These are phyloP conservation scores for Tetranychus truncatus DNA, from an alignment of 2,888 invertebrate species.

Conservation along the genomic window DNA sequence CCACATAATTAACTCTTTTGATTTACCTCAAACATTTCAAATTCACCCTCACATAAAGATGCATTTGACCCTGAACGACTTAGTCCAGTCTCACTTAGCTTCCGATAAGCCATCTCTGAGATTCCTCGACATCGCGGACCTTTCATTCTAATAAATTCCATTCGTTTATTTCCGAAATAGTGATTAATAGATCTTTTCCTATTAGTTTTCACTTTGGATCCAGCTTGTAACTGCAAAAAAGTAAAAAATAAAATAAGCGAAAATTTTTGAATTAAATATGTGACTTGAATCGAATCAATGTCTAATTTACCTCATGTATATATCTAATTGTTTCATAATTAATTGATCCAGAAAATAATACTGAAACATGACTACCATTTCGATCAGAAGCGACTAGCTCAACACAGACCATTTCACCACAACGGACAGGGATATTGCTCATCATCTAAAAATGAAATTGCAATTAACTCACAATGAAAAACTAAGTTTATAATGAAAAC, in stretches of 20 bases:
- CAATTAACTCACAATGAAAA: too few relatives aligned
- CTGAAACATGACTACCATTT: constrained; percentile 65
- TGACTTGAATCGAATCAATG: background rate
- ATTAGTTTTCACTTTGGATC: background rate
- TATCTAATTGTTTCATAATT: constrained; percentile 91
- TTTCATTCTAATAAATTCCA: constrained; percentile 95
- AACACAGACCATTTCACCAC: constrained; percentile 97
- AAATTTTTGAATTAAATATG: too few relatives aligned
- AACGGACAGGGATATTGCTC: constrained; percentile 85
- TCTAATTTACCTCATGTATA: constrained; percentile 31
- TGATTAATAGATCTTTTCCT: background rate
- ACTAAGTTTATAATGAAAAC: too few relatives aligned
- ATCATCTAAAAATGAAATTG: constrained; percentile 45
- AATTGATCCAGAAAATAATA: constrained; percentile 90
- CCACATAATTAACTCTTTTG: constrained; percentile 37
- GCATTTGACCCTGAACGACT: background rate
- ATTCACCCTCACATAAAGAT: background rate
- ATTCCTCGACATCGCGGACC: constrained; percentile 89
- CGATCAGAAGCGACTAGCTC: constrained; percentile 84
- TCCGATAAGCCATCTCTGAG: constrained; percentile 93
- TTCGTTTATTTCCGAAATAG: constrained; percentile 30
- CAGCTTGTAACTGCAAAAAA: background rate
- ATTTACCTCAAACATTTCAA: constrained; percentile 33
- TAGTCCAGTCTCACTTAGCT: constrained; percentile 61
- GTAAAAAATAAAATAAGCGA: background rate